Conservation (phyloP, 2,888 invertebrate species). For the Gari tellinella region DNA sequence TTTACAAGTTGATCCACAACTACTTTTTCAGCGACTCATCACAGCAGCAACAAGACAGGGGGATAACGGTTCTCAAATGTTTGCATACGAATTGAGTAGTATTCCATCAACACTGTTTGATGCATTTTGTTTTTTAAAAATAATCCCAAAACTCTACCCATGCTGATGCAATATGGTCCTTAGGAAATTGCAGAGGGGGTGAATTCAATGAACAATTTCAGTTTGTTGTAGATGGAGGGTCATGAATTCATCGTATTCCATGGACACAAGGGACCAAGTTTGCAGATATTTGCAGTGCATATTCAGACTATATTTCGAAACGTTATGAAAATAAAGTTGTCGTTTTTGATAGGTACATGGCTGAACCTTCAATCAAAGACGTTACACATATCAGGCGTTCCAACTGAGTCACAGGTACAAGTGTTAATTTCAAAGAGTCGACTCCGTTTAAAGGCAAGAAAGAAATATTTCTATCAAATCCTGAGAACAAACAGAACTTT, state of each 20-base stretch:
- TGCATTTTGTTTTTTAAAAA: slow-evolving; percentile 13
- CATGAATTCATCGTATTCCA: slow-evolving; percentile 41
- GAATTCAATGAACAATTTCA: neutral
- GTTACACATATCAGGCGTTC: slow-evolving; percentile 32
- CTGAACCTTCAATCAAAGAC: slow-evolving; percentile 45
- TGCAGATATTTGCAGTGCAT: slow-evolving; percentile 24
- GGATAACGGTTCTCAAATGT: slow-evolving; percentile 2
- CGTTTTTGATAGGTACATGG: slow-evolving; percentile 11
- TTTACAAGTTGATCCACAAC: slow-evolving; percentile 22
- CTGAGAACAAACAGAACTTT: slow-evolving; percentile 15
- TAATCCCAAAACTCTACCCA: slow-evolving; percentile 36
- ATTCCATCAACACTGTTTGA: slow-evolving; percentile 51
- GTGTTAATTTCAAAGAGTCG: neutral
- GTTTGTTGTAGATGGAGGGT: slow-evolving; percentile 52
- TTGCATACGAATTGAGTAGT: slow-evolving; percentile 28
- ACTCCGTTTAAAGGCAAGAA: slow-evolving; percentile 13
- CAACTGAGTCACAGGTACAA: slow-evolving; percentile 6
- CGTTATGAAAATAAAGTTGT: slow-evolving; percentile 5
- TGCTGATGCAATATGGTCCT: slow-evolving; percentile 35
- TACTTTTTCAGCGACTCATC: slow-evolving; percentile 23
- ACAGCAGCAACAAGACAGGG: slow-evolving; percentile 4
- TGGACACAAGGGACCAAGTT: slow-evolving; percentile 42
- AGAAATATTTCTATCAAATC: neutral
- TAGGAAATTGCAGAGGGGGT: slow-evolving; percentile 15
- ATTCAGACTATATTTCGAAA: slow-evolving; percentile 13